These are phyloP conservation scores for Temnothorax unifasciatus DNA, from an alignment of 2,888 invertebrate species.

Conservation along the genomic window DNA sequence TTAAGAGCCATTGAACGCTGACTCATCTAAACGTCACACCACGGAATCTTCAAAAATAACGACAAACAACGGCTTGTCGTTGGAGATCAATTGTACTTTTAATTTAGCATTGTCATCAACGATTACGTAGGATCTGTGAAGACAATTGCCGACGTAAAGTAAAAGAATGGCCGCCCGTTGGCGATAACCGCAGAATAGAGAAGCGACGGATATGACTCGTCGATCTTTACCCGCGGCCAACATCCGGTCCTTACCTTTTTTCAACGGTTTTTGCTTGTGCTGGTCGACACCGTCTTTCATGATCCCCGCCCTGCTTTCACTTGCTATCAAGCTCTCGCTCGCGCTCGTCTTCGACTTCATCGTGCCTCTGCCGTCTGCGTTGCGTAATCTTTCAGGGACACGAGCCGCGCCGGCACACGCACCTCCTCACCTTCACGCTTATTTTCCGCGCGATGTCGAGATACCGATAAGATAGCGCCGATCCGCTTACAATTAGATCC, in stretches of 20 bases:
- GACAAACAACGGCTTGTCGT: neutral
- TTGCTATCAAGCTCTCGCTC: constrained; percentile 76
- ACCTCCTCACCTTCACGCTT: constrained; percentile 24
- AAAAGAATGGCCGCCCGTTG: neutral
- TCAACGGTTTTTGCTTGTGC: constrained; percentile 72
- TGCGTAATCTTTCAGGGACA: constrained; percentile 69
- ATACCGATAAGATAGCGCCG: constrained; percentile 62
- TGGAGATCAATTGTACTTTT: neutral
- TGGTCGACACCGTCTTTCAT: constrained; percentile 69
- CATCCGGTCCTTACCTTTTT: constrained; percentile 77
- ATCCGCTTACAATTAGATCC: constrained; percentile 5
- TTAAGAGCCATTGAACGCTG: neutral
- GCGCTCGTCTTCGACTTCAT: constrained; percentile 80
- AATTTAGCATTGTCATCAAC: neutral
- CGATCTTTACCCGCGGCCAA: neutral
- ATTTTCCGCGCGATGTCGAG: constrained; percentile 21
- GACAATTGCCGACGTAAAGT: neutral
- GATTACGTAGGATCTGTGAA: neutral
- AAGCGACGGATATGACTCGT: constrained; percentile 18
- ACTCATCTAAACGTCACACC: constrained; percentile 1
- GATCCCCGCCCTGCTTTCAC: constrained; percentile 80
- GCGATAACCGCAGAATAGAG: neutral
- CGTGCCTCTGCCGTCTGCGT: constrained; percentile 58
- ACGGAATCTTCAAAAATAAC: neutral
- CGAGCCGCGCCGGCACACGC: constrained; percentile 39